Percentiles rank a stretch among this genome's conserved stretches.
These are phyloP conservation scores for Embidobia sp. DNA, from an alignment of 2,888 invertebrate species.

Conservation along the genomic window DNA sequence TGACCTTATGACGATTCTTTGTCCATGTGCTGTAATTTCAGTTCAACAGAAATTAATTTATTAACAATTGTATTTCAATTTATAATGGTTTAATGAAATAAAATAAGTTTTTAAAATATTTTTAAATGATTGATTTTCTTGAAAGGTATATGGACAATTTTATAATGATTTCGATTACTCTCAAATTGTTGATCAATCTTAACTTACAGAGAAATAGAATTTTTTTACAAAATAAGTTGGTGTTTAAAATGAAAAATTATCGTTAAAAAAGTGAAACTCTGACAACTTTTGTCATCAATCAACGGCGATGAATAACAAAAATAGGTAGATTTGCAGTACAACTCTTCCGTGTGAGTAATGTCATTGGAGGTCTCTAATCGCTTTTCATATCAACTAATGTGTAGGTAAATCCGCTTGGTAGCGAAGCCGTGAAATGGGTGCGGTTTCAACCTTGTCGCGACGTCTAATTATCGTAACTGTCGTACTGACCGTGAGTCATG, in stretches of 20 bases:
- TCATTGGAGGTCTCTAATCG: slow-evolving; percentile 23
- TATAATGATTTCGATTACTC: too few species aligned
- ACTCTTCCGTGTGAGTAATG: slow-evolving; percentile 38
- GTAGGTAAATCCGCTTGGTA: slow-evolving; percentile 24
- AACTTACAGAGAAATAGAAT: too few species aligned
- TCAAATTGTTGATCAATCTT: too few species aligned
- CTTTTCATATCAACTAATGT: slow-evolving; percentile 28
- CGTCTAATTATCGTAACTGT: slow-evolving; percentile 74
- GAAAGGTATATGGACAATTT: too few species aligned
- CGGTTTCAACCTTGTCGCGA: slow-evolving; percentile 72
- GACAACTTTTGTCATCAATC: too few species aligned
- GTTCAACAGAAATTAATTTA: slow-evolving; percentile 1
- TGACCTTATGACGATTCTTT: slow-evolving; percentile 71
- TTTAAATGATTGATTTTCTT: too few species aligned
- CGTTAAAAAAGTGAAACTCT: too few species aligned
- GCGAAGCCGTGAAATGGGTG: slow-evolving; percentile 65
- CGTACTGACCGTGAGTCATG: slow-evolving; percentile 59
- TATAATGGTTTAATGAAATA: slow-evolving; percentile 22
- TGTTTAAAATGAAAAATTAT: too few species aligned
- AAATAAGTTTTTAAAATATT: too few species aligned
- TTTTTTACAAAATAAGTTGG: too few species aligned
- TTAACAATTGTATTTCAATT: too few species aligned
- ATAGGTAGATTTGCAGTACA: slow-evolving; percentile 19
- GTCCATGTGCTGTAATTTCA: slow-evolving; percentile 71
- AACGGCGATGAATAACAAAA: neutral